Conservation (phyloP, 2,113 vertebrate genomes). For the Anser brachyrhynchus region DNA sequence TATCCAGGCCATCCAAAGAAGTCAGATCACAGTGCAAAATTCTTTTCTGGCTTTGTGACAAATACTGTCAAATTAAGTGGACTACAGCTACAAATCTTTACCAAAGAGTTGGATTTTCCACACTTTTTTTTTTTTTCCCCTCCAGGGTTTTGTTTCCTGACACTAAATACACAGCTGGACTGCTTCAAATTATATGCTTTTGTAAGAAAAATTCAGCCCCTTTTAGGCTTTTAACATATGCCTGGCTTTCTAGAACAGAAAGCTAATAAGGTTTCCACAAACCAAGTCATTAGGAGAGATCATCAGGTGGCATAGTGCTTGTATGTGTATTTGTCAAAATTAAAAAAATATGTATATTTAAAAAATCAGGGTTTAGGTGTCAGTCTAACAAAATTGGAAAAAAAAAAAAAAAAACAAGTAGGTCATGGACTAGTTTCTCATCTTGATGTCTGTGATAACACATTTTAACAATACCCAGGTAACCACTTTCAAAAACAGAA, state of each 20-base stretch:
- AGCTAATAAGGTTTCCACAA: neutral
- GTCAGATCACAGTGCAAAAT: neutral
- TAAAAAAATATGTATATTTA: neutral
- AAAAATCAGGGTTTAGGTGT: neutral
- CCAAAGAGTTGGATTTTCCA: neutral
- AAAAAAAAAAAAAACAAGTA: neutral
- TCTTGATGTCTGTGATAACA: neutral
- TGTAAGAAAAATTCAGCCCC: neutral
- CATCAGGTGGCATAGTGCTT: neutral
- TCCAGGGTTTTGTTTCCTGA: neutral
- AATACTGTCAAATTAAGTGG: neutral
- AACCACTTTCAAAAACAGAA: neutral
- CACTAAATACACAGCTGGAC: neutral
- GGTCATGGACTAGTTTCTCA: neutral
- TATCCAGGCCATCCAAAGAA: neutral
- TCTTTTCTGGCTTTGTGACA: neutral
- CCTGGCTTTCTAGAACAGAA: neutral
- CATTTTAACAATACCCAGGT: neutral
- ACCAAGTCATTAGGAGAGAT: neutral
- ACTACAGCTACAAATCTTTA: neutral
- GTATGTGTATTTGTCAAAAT: neutral
- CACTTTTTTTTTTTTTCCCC: neutral
- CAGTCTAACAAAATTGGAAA: neutral
- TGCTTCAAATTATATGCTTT: neutral
- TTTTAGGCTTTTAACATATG: neutral